A percentile compares a stretch with the other conserved stretches of the same genome.
phyloP scores from a whole-genome alignment of 1,140 invertebrate genomes.

The Heterodera schachtii region DNA sequence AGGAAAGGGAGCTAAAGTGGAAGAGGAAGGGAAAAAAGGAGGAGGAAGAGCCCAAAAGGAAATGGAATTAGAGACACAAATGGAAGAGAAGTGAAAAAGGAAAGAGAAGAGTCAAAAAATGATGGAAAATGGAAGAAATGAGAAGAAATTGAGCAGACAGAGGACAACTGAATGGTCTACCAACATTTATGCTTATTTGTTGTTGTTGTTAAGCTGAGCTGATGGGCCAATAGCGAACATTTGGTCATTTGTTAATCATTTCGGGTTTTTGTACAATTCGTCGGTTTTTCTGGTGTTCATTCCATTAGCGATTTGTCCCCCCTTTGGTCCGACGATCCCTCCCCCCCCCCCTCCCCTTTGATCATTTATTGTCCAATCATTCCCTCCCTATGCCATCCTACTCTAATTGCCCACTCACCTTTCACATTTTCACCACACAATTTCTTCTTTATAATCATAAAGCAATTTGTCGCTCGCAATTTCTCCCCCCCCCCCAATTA shows the following conservation, averaged over 20 bases:
- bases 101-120: not conserved
- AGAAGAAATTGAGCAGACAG: not conserved
- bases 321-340: not conserved
- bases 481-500: not conserved
- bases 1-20: not conserved
- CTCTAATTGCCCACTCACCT: not conserved
- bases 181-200: not conserved
- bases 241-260: not conserved
- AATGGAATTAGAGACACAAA: too few relatives aligned
- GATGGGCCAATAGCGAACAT: too few relatives aligned
- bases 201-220: not conserved
- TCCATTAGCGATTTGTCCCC: too few relatives aligned
- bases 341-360: too few relatives aligned
- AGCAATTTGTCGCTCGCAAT: too few relatives aligned
- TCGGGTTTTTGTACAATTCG: not conserved
- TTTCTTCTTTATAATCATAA: too few relatives aligned
- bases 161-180: too few relatives aligned
- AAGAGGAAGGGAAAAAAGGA: too few relatives aligned
- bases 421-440: not conserved
- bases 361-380: not conserved
- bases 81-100: too few relatives aligned
- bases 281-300: not conserved
- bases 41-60: too few relatives aligned
- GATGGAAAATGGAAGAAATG: not conserved
- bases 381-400: too few relatives aligned